Evolutionary conservation across 1,140 invertebrate genomes (phyloP), one percentile per base, ranked within the genome.

Genomic region (Sitodiplosis mosellana): DNA sequence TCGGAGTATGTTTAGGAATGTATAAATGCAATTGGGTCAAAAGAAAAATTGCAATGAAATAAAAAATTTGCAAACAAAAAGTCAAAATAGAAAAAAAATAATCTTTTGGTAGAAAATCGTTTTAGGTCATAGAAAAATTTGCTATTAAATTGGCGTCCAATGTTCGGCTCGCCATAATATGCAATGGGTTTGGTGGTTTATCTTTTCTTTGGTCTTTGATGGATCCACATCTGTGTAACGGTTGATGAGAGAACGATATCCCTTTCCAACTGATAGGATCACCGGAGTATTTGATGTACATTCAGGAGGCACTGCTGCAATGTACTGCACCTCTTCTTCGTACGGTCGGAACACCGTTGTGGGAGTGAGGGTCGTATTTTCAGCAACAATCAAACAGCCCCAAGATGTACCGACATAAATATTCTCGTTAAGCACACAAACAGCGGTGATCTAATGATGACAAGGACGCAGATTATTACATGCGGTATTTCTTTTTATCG

Each of bases 281-380:
- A 81, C 57, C 2, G 72, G 55, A 54, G 61, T 60, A 54, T 69
- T 61, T 52, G 71, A 54, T 58, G 70, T 50, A 54, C 64, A 49
- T 51, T 58, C 54, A 45, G 57, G 51, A 7, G 58, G 58, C 34
- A 67, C 50, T 12, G 62, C 54, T 33, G 66, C 58, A 21, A 67
- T 67, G n/a, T 60, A 56, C 45, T 63, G 61, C 19, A 67, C 83
- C 63, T 91, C 85, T 54, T 86, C 83, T 61, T 89, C 83, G 56
- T 87, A 90, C 1, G 89, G 89, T 46, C 88, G 69, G 63, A 92
- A 93, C 14, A 92, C 83, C 1, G 87, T 90, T 27, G 92, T 79
- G 0, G 89, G 90, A 18, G 83, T 69, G 48, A 94, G 68, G 2
- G 82, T 77, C 40, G 73, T 71, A 33, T 79, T 74, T 61, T 89